Evolutionary conservation across 23 tunicate species (phyloP).

Genomic region (Oikopleura dioica): DNA sequence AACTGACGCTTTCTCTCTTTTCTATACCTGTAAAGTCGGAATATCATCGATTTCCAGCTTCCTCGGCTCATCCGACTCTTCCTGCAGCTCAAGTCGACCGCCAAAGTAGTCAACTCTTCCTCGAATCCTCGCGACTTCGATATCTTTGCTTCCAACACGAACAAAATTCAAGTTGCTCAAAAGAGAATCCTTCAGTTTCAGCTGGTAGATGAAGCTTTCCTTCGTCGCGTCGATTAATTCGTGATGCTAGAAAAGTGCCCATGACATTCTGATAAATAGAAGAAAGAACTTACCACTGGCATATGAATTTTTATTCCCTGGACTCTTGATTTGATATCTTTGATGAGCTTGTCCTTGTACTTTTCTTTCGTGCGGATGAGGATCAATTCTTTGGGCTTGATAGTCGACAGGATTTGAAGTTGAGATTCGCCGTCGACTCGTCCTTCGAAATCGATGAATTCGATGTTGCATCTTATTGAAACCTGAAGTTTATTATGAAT

Average conservation of each 20-base stretch:
- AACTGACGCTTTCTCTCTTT: too few relatives aligned
- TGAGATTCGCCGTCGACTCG: conserved; percentile 74
- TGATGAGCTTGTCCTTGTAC: conserved; percentile 23
- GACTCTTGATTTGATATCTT: neutral
- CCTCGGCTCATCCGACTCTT: neutral
- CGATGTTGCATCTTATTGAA: conserved; percentile 42
- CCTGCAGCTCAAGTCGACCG: neutral
- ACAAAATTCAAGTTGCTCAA: conserved; percentile 50
- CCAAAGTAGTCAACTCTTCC: conserved; percentile 8
- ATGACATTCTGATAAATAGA: too few relatives aligned
- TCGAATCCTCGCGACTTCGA: conserved; percentile 14
- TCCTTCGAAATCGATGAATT: conserved; percentile 93
- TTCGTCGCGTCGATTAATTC: conserved; percentile 76
- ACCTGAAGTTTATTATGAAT: too few relatives aligned
- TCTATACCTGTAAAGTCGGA: neutral
- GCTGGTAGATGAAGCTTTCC: conserved; percentile 79
- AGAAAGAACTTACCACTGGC: too few relatives aligned
- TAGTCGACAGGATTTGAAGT: conserved; percentile 48
- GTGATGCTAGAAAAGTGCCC: too few relatives aligned
- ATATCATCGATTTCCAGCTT: neutral
- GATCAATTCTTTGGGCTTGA: conserved; percentile 64
- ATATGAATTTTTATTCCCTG: neutral
- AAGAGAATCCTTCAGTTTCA: conserved; percentile 49
- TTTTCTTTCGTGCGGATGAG: conserved; percentile 31
- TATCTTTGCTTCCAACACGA: conserved; percentile 18